Conservation (phyloP, 1,140 invertebrate genomes). For the Parasteatoda tepidariorum region DNA sequence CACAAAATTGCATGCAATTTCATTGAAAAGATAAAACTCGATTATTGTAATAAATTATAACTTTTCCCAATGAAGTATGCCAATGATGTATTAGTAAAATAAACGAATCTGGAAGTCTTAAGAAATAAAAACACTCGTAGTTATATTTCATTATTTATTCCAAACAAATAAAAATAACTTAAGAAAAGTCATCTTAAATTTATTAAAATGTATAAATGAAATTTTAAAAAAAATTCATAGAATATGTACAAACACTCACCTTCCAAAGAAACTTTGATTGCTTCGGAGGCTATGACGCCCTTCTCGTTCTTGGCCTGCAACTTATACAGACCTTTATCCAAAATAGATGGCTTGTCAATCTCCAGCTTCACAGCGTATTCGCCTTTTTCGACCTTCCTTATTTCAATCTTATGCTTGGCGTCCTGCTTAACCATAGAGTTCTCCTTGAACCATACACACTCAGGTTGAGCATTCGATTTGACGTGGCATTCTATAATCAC, state of each 20-base stretch:
- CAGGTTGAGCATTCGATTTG: conserved; percentile 86
- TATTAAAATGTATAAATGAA: no score
- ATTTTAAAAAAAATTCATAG: no score
- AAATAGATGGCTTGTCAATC: conserved; percentile 76
- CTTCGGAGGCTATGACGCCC: conserved; percentile 88
- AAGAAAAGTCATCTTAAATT: no score
- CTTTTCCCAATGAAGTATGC: no score
- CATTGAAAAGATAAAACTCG: no score
- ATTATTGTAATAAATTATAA: no score
- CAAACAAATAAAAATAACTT: no score
- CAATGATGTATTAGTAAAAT: no score
- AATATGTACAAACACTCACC: conserved; percentile 30
- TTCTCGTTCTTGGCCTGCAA: conserved; percentile 92
- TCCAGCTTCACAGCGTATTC: conserved; percentile 66
- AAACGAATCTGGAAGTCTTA: no score
- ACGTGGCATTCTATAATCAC: conserved; percentile 92
- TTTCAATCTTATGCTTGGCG: conserved; percentile 78
- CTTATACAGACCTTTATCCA: conserved; percentile 90
- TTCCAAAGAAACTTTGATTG: conserved; percentile 77
- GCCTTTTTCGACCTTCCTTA: conserved; percentile 71
- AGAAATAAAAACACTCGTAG: no score
- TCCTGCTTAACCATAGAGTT: conserved; percentile 80
- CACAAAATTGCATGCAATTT: no score
- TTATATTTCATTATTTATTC: no score
- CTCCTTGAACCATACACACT: conserved; percentile 93